A percentile compares a stretch with the other conserved stretches of the same genome.
phyloP scores from a whole-genome alignment of 2,888 invertebrate genomes.

The Spodoptera picta region DNA sequence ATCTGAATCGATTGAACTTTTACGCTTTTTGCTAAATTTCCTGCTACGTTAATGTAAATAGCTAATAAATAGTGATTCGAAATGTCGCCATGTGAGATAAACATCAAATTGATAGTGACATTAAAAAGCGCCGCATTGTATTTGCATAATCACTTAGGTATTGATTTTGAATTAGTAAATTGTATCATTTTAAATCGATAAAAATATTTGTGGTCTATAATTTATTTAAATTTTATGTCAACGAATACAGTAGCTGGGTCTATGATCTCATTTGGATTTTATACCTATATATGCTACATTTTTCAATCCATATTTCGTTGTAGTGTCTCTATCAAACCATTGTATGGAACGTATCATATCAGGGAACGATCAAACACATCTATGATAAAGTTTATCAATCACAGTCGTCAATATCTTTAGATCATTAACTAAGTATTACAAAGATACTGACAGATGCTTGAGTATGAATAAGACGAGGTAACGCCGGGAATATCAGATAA shows the following conservation, averaged over 20 bases:
- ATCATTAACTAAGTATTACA: constrained; percentile 52
- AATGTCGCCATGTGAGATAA: constrained; percentile 23
- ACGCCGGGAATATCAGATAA: not conserved
- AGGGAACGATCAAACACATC: constrained; percentile 32
- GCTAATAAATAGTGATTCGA: constrained; percentile 19
- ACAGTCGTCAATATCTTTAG: constrained; percentile 36
- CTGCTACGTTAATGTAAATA: constrained; percentile 2
- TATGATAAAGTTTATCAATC: constrained; percentile 48
- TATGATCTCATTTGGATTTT: constrained; percentile 1
- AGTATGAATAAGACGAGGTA: constrained; percentile 29
- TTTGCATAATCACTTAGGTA: constrained; percentile 34
- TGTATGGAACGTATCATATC: constrained; percentile 17
- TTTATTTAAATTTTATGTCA: constrained; percentile 30
- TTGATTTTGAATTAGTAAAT: constrained; percentile 27
- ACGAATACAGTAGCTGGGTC: constrained; percentile 26
- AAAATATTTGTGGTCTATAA: constrained; percentile 27
- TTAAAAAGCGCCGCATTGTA: constrained; percentile 28
- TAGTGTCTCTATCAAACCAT: constrained; percentile 3
- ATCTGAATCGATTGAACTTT: constrained; percentile 2
- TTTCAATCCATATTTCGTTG: not conserved
- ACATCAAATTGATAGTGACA: constrained; percentile 27
- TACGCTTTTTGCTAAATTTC: not conserved
- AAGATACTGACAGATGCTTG: constrained; percentile 11
- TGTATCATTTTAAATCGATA: constrained; percentile 23
- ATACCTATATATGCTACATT: not conserved